phyloP scores from a whole-genome alignment of 2,113 vertebrate genomes.

The Perccottus glenii region DNA sequence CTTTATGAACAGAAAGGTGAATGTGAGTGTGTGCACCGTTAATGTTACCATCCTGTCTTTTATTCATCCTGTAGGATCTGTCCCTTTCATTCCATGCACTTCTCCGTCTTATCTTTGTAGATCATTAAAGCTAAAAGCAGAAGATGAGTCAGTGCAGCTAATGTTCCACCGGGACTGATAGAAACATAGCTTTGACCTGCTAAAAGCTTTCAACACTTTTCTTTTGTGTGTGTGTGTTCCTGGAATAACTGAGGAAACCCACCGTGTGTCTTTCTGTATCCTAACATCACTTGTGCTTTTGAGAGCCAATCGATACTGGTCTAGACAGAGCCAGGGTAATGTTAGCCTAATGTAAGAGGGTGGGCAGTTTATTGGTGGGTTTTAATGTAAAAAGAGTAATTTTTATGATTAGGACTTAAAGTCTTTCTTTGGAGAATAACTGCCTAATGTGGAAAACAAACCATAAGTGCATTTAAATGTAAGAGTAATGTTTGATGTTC shows the following conservation, averaged over 20 bases:
- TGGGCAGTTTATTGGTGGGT: too few species aligned
- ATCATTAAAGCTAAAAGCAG: slow-evolving; percentile 47
- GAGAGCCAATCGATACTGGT: slow-evolving; percentile 44
- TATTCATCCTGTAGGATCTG: too few species aligned
- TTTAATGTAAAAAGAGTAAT: too few species aligned
- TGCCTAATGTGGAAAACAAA: too few species aligned
- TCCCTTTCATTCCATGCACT: slow-evolving; percentile 10
- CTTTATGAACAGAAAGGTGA: too few species aligned
- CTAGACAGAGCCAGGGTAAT: slow-evolving; percentile 24
- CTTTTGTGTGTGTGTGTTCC: slow-evolving; percentile 1
- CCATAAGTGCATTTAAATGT: too few species aligned
- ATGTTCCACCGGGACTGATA: slow-evolving; percentile 48
- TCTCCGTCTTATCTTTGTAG: slow-evolving; percentile 20
- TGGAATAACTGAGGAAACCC: not conserved
- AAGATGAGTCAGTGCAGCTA: slow-evolving; percentile 7
- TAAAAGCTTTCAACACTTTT: slow-evolving; percentile 43
- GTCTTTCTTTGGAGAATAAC: too few species aligned
- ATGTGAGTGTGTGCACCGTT: too few species aligned
- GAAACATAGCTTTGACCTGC: slow-evolving; percentile 47
- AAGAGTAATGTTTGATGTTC: too few species aligned
- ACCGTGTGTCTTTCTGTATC: slow-evolving; percentile 5
- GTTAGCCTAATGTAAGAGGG: not conserved
- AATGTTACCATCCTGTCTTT: too few species aligned
- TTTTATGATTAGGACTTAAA: too few species aligned
- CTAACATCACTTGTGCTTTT: slow-evolving; percentile 17